These are phyloP conservation scores for Heteromurus nitidus DNA, from an alignment of 2,888 invertebrate genomes.

Conservation along the genomic window DNA sequence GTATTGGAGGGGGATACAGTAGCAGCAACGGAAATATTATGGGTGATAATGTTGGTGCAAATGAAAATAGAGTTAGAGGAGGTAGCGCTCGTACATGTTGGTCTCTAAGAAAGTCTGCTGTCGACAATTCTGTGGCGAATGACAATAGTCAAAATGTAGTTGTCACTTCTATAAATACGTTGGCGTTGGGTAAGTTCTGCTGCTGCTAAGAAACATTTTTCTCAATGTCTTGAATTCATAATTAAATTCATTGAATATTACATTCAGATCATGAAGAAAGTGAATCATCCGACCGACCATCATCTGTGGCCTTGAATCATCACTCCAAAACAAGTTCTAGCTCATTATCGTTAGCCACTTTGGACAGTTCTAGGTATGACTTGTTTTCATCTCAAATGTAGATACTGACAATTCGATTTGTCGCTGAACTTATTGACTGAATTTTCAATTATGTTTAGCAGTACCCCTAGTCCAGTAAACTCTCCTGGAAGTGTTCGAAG, in stretches of 20 bases:
- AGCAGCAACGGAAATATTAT: conserved; percentile 51
- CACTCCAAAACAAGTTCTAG: conserved; percentile 70
- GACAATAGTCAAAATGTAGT: conserved; percentile 73
- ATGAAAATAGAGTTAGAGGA: conserved; percentile 26
- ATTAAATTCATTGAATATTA: background rate
- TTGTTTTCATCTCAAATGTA: background rate
- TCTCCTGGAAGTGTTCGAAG: conserved; percentile 71
- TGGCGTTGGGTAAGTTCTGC: conserved; percentile 23
- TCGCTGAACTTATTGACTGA: background rate
- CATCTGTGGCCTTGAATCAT: conserved; percentile 57
- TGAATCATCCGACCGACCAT: conserved; percentile 38
- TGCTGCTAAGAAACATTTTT: too few relatives aligned
- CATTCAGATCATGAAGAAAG: conserved; percentile 14
- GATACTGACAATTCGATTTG: background rate
- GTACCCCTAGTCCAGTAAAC: conserved; percentile 72
- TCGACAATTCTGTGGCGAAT: conserved; percentile 70
- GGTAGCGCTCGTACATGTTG: conserved; percentile 69
- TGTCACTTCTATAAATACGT: conserved; percentile 70
- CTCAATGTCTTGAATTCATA: too few relatives aligned
- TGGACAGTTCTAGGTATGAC: conserved; percentile 72
- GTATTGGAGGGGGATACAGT: conserved; percentile 69
- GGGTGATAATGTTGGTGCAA: conserved; percentile 45
- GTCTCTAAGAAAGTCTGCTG: conserved; percentile 69
- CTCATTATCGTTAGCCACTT: conserved; percentile 72
- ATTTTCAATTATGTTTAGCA: conserved; percentile 62